These are phyloP conservation scores for Brachionus rubens DNA, from an alignment of 1,140 invertebrate species.

Conservation along the genomic window DNA sequence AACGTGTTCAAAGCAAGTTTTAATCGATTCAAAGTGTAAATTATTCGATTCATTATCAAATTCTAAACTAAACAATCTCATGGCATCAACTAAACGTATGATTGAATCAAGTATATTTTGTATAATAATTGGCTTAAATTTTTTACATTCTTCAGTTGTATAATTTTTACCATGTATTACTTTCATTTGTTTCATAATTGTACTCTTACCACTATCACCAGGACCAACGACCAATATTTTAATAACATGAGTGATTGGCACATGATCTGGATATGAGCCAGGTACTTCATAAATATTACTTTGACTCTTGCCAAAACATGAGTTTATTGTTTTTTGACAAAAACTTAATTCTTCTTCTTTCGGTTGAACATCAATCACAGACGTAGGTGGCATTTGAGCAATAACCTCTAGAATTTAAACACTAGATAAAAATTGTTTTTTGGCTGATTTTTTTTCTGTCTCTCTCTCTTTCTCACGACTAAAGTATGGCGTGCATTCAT, in stretches of 20 bases:
- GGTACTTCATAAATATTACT: background rate
- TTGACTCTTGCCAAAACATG: no score
- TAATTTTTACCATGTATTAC: conserved; percentile 99
- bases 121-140: conserved; percentile 26
- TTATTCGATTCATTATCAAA: background rate
- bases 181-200: conserved; percentile 99
- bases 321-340: no score
- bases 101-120: conserved; percentile 2
- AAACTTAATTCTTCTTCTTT: no score
- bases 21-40: background rate
- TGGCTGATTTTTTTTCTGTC: no score
- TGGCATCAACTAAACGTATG: conserved; percentile 18
- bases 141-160: conserved; percentile 69
- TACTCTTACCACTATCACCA: conserved; percentile 87
- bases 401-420: no score
- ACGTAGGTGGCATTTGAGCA: no score
- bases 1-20: background rate
- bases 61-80: conserved; percentile 1
- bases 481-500: no score
- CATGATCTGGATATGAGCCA: background rate
- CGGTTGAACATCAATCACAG: no score
- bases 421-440: no score
- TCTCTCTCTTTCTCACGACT: no score
- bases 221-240: conserved; percentile 40
- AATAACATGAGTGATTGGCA: background rate